Evolutionary conservation across 64 coral and sea anemone species (phyloP), one percentile per base, ranked within the genome.

Genomic region (Pocillopora verrucosa): DNA sequence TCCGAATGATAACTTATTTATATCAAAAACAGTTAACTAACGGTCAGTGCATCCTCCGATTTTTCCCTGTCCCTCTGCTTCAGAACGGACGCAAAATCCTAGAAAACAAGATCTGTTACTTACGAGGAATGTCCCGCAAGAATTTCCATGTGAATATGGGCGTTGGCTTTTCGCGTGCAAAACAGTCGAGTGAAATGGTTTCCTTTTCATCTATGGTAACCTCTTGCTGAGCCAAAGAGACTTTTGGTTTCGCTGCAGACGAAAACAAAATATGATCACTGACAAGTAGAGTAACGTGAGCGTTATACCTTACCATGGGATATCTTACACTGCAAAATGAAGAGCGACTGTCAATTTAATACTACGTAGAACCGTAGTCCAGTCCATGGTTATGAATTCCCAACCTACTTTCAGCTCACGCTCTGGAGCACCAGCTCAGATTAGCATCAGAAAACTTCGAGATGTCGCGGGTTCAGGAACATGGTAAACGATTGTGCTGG

Each of bases 121-220:
- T 70, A 92, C 90, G 11, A 19, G 83, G 75, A 26, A 87, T 58
- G 19, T 78, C 36, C 13, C 14, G 72, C 51, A 58, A 79, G 60
- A 87, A 87, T 65, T 68, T 80, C 60, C 34, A 77, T 13, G 60
- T 34, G 26, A 80, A 38, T 1, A 15, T 56, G 5, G 90, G 90
- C 19, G 84, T 25, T 36, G 90, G 90, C 0, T 13, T 9, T 56
- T 84, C 90, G 24, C 35, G 69, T 6, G 83, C 90, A 19, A 60
- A 87, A 60, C 90, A 92, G 41, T 51, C 73, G 15, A 92, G 65
- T 58, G 73, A 61, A 5, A 82, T 60, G 36, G 36, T 92, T 65
- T 86, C 37, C 11, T 26, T 35, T 74, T 92, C 90, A 5, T 92
- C 76, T 37, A 92, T 87, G 35, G 72, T 87, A 15, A 75, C 25